Evolutionary conservation across 2,797 vertebrate species (phyloP).

Genomic region (Dipus sagitta): DNA sequence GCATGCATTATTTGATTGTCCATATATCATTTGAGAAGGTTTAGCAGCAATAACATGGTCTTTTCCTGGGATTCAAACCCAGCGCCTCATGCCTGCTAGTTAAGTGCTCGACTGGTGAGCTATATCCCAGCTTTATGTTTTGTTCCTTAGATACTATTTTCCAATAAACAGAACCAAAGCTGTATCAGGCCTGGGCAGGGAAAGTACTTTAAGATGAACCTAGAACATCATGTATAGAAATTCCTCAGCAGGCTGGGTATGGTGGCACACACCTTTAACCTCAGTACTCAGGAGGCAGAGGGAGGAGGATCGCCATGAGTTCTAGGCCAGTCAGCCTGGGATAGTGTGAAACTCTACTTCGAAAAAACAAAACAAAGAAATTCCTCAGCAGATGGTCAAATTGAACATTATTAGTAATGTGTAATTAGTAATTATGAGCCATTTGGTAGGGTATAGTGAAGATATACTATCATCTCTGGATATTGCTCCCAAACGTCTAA

Average conservation of each 20-base stretch:
- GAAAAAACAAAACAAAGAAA: neutral
- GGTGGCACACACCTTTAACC: too few relatives aligned
- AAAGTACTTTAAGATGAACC: neutral
- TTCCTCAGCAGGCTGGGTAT: neutral
- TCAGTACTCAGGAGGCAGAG: too few relatives aligned
- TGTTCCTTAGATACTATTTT: constrained; percentile 26
- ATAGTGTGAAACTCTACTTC: too few relatives aligned
- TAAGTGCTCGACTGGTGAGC: neutral
- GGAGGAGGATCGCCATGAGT: too few relatives aligned
- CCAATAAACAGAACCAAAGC: neutral
- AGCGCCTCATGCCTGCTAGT: neutral
- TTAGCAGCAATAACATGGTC: neutral
- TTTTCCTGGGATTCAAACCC: neutral
- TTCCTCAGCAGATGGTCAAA: neutral
- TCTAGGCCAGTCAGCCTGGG: too few relatives aligned
- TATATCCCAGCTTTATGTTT: neutral
- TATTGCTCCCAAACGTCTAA: neutral
- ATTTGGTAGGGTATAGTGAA: neutral
- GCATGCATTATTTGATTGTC: too few relatives aligned
- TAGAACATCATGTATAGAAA: neutral
- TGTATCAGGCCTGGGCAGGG: neutral
- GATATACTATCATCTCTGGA: neutral
- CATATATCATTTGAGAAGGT: neutral
- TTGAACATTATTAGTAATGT: neutral
- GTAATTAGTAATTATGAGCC: neutral